These are phyloP conservation scores for Seriola aureovittata DNA, from an alignment of 2,113 vertebrate species.

Conservation along the genomic window DNA sequence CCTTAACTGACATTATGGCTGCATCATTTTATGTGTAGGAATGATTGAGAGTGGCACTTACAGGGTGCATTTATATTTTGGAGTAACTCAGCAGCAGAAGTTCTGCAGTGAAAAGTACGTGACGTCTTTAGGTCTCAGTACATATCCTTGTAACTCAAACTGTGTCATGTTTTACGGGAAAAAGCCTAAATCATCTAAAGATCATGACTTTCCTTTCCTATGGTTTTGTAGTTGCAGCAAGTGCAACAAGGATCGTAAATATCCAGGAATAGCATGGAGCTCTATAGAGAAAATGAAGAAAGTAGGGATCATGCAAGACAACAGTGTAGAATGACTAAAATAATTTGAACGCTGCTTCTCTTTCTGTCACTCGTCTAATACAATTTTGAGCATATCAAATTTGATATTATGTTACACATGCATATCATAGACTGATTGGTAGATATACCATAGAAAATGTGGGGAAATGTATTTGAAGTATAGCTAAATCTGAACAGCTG, in stretches of 20 bases:
- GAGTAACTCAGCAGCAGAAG: not conserved
- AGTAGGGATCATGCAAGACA: not conserved
- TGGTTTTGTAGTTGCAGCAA: not conserved
- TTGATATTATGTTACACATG: too few relatives aligned
- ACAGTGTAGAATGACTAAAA: not conserved
- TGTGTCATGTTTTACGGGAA: not conserved
- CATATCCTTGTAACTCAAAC: not conserved
- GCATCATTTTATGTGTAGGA: not conserved
- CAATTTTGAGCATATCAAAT: too few relatives aligned
- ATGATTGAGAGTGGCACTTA: slow-evolving; percentile 14
- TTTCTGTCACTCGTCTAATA: too few relatives aligned
- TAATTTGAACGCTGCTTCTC: not conserved
- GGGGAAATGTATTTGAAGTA: too few relatives aligned
- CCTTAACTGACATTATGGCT: slow-evolving; percentile 15
- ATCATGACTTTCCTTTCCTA: too few relatives aligned
- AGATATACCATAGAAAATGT: too few relatives aligned
- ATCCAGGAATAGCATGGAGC: not conserved
- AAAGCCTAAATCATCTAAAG: not conserved
- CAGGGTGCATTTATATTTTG: not conserved
- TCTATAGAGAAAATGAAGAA: not conserved
- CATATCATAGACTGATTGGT: too few relatives aligned
- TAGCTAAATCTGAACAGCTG: too few relatives aligned
- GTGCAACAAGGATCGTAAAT: not conserved
- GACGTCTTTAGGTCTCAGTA: not conserved
- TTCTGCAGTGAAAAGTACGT: not conserved